Base-by-base conservation (phyloP, 2,797 vertebrate species). In the Jordanella pulchra region DNA sequence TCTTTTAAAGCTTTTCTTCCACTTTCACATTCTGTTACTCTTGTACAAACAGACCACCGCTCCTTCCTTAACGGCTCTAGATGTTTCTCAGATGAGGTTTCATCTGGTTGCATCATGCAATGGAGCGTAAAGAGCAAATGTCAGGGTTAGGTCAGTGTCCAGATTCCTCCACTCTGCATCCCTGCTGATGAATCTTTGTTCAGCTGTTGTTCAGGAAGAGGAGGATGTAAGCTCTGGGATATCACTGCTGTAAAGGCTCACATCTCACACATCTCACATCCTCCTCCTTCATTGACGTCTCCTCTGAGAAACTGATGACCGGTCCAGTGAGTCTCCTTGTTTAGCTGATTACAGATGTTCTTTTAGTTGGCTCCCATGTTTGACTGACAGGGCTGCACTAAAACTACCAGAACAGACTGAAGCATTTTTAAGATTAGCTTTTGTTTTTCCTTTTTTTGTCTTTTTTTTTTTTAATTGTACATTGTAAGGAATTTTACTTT, bases 161-260 rank as follows among this genome's bases (percentile, higher is more conserved):
- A 83, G 83, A 60, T 77, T 72, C 55, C 88, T 86, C 72, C 74
- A 72, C 74, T 75, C 80, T 54, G 27, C 42, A 55, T 83, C 80
- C 53, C 73, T 35, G 65, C 74, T 78, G 60, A 79, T 79, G 78
- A 75, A 54, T 86, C 79, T 77, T 69, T 75, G 66, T 87, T 72
- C 90, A 89, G 79, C 86, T 86, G 91, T 75, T 72, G 78, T 47
- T 70, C 87, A 90, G 91, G 90, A 93, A 90, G 67, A 78, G 73
- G 82, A 76, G 89, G 85, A 88, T 87, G 84, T 88, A 77, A 77
- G 73, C 27, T 56, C 67, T 85, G 78, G 89, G 85, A 87, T 90
- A 91, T 93, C 87, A 90, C 90, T 92, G 89, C 92, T 93, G 83
- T 92, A 74, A 90, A 87, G 90, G 88, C 90, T 87, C n/a, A n/a